phyloP scores from a whole-genome alignment of 2,113 vertebrate genomes.

The Sinocyclocheilus anophthalmus region DNA sequence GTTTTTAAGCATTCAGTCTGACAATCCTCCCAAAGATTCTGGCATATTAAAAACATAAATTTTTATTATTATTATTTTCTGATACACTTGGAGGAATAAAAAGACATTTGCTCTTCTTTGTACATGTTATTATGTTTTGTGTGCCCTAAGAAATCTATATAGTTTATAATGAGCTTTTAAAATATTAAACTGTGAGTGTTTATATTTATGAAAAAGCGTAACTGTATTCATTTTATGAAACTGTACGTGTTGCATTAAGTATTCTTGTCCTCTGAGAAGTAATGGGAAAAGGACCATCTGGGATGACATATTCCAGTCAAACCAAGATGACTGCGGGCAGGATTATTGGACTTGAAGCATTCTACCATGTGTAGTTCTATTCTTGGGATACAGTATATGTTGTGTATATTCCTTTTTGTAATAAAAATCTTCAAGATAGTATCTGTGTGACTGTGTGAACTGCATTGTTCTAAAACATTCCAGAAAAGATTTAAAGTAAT shows the following conservation, averaged over 20 bases:
- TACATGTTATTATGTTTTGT: slow-evolving; percentile 7
- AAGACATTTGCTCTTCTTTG: slow-evolving; percentile 38
- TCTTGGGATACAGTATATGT: slow-evolving; percentile 46
- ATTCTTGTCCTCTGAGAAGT: slow-evolving; percentile 55
- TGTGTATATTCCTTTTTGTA: slow-evolving; percentile 65
- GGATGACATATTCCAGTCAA: slow-evolving; percentile 44
- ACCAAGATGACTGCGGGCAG: slow-evolving; percentile 75
- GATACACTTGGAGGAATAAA: slow-evolving; percentile 11
- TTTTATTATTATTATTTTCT: slow-evolving; percentile 32
- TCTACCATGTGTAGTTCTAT: slow-evolving; percentile 64
- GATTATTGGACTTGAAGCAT: slow-evolving; percentile 66
- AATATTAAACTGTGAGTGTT: slow-evolving; percentile 74
- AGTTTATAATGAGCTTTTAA: slow-evolving; percentile 43
- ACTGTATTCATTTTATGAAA: slow-evolving; percentile 66
- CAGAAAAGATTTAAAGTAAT: background rate
- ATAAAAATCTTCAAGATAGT: slow-evolving; percentile 66
- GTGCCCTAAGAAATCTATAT: slow-evolving; percentile 22
- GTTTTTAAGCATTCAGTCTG: slow-evolving; percentile 44
- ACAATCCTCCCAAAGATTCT: slow-evolving; percentile 42
- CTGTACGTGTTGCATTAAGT: slow-evolving; percentile 56
- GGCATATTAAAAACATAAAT: slow-evolving; percentile 38
- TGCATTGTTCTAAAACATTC: background rate
- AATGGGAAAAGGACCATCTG: slow-evolving; percentile 60
- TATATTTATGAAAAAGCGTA: slow-evolving; percentile 66
- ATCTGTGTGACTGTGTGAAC: background rate